Evolutionary conservation across 2,113 vertebrate species (phyloP).

Genomic region (Pandion haliaetus): DNA sequence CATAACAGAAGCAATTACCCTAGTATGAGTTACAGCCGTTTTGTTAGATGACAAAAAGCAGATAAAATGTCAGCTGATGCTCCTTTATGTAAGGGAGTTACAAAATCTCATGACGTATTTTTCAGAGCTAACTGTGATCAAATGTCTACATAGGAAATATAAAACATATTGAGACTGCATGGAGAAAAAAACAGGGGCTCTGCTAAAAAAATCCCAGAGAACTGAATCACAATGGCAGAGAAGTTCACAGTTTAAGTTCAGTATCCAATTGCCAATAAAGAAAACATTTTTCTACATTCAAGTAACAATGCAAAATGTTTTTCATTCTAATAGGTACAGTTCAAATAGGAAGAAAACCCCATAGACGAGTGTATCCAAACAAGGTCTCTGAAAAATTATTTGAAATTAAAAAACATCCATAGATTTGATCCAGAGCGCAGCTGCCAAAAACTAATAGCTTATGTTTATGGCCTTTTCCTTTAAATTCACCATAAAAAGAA

Average conservation of each 20-base stretch:
- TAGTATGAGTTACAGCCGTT: background rate
- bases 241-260: background rate
- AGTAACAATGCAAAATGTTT: background rate
- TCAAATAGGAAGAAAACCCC: background rate
- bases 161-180: background rate
- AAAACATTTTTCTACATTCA: background rate
- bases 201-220: background rate
- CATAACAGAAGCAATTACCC: background rate
- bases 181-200: background rate
- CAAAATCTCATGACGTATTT: background rate
- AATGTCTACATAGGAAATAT: background rate
- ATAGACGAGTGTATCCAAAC: background rate
- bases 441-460: background rate
- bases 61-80: background rate
- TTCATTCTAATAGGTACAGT: background rate
- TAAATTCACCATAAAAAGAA: background rate
- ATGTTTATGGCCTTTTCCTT: background rate
- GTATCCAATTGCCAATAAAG: background rate
- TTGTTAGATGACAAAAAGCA: background rate
- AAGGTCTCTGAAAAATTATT: background rate
- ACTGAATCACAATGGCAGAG: background rate
- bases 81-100: constrained; percentile 22
- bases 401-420: background rate
- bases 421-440: background rate
- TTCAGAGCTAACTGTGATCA: background rate